Conservation (phyloP, 2,888 invertebrate genomes). For the Amblyjoppa fuscipennis region DNA sequence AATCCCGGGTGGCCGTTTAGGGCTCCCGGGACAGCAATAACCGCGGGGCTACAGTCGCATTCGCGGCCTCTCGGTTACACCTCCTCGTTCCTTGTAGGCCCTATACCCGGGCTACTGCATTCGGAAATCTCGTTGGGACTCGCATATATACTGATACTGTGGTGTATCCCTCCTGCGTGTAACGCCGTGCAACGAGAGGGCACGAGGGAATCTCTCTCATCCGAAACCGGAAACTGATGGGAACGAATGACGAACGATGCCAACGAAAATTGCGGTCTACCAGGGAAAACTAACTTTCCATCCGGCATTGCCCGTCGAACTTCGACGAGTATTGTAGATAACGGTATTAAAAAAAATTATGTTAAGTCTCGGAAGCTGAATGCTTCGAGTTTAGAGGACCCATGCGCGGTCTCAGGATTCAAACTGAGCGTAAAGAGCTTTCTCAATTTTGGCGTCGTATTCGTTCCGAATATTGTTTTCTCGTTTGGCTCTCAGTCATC, state of each 20-base stretch:
- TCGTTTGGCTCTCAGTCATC: constrained; percentile 22
- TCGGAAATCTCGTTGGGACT: constrained; percentile 20
- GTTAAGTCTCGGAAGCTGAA: no score
- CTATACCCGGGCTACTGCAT: constrained; percentile 25
- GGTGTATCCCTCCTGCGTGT: constrained; percentile 19
- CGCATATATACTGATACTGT: constrained; percentile 15
- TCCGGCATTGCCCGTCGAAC: background rate
- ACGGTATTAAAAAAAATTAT: background rate
- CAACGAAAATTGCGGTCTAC: constrained; percentile 20
- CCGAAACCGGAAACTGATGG: constrained; percentile 18
- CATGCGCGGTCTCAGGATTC: background rate
- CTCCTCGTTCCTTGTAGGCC: constrained; percentile 35
- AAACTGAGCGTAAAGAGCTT: constrained; percentile 14
- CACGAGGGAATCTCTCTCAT: background rate
- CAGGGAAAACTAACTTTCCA: background rate
- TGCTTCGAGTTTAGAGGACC: no score
- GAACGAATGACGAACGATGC: constrained; percentile 20
- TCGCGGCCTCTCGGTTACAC: constrained; percentile 51
- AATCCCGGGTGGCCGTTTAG: constrained; percentile 68
- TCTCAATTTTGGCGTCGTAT: constrained; percentile 38
- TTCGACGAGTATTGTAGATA: background rate
- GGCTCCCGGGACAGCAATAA: constrained; percentile 74
- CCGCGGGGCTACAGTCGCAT: constrained; percentile 47
- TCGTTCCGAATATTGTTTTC: constrained; percentile 38
- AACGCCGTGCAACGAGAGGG: constrained; percentile 13